Evolutionary conservation across 2,888 invertebrate species (phyloP), one percentile per base, ranked within the genome.

Genomic region (Drosophila tanythrix): DNA sequence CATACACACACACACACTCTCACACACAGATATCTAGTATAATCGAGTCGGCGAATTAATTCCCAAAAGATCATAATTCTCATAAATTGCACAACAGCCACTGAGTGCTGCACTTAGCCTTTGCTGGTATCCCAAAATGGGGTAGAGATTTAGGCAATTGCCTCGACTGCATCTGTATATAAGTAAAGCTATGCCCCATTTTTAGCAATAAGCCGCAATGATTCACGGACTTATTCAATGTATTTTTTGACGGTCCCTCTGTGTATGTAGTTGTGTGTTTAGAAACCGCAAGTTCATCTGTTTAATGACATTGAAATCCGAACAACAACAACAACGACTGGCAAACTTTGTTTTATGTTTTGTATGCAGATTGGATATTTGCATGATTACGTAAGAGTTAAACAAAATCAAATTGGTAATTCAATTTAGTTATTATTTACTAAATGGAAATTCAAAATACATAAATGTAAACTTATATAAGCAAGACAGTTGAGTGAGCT

Each of bases 81-180:
- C 57, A 77, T 81, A 82, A 79, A 79, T 82, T 79, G 74, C 74
- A 66, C 70, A 81, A 74, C 79, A 74, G 62, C 65, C 73, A 68
- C 57, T 52, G 74, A 66, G 58, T 66, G 60, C 21, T 38, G 38
- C 38, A 29, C 38, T 46, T 46, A 46, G 43, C 25, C 64, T 57
- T 68, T 67, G 63, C 65, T 51, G 48, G 31, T 27, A 36, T 15
- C 35, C 36, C 36, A 6, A 36, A 31, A 15, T 18, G 21, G 7
- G 27, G 33, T 6, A 29, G 2, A 4, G 40, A 18, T 55, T 10
- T 21, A 56, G 13, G 3, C 40, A 38, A n/a, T 27, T 63, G 59
- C 75, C 55, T 50, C 65, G 40, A 51, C 53, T 43, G 31, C 58
- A 55, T 55, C 31, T 55, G 10, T 36, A 25, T 31, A 53, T 18